Evolutionary conservation across 2,888 invertebrate species (phyloP).

Genomic region (Rhaphigaster nebulosa): DNA sequence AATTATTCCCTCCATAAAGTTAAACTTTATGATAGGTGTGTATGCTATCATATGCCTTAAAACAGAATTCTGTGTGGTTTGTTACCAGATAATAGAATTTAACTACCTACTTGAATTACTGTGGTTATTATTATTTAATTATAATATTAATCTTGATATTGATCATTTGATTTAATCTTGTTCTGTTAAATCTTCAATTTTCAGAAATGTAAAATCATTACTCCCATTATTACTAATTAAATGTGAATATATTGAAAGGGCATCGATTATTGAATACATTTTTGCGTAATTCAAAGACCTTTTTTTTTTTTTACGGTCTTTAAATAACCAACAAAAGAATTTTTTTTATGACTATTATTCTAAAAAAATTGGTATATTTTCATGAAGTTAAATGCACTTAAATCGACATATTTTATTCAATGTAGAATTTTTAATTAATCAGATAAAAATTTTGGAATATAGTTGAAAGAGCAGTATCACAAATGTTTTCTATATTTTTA

Average conservation of each 20-base stretch:
- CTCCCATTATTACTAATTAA: background rate
- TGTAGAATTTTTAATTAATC: background rate
- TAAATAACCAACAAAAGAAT: background rate
- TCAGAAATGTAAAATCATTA: background rate
- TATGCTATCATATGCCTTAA: constrained; percentile 50
- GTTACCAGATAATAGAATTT: constrained; percentile 42
- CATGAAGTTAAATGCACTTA: background rate
- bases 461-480: background rate
- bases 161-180: constrained; percentile 25
- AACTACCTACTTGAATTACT: constrained; percentile 14
- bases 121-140: constrained; percentile 24
- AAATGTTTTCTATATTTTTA: background rate
- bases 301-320: background rate
- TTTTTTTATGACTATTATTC: background rate
- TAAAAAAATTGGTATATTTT: background rate
- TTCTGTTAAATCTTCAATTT: background rate
- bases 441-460: background rate
- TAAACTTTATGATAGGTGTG: constrained; percentile 26
- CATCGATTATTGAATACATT: background rate
- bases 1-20: constrained; percentile 50
- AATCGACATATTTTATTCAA: background rate
- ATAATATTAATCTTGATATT: constrained; percentile 8
- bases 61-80: constrained; percentile 38
- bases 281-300: background rate
- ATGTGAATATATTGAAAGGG: constrained; percentile 1